Conservation (phyloP, 2,113 vertebrate genomes). For the Rhinoderma darwinii region DNA sequence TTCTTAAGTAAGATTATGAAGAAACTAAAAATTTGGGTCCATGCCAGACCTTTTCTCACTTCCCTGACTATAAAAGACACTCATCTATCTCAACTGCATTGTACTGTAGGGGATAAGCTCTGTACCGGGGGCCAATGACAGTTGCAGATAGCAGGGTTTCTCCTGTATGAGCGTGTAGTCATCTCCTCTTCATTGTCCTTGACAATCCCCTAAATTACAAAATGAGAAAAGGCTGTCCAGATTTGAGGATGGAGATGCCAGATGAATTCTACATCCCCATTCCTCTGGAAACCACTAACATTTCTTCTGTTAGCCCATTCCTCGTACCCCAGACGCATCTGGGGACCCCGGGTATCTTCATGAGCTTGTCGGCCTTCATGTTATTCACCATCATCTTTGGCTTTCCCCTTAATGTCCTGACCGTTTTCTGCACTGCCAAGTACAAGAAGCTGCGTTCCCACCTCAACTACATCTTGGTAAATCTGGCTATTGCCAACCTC, state of each 20-base stretch:
- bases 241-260: conserved; percentile 64
- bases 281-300: conserved; percentile 71
- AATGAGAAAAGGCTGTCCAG: conserved; percentile 67
- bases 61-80: conserved; percentile 44
- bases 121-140: neutral
- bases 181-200: neutral
- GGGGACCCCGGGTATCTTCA: conserved; percentile 68
- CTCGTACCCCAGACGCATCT: conserved; percentile 81
- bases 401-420: conserved; percentile 70
- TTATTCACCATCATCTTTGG: conserved; percentile 69
- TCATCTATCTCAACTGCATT: neutral
- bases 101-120: conserved; percentile 17
- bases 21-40: conserved; percentile 35
- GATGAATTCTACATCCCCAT: conserved; percentile 78
- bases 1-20: conserved; percentile 59
- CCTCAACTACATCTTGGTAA: conserved; percentile 83
- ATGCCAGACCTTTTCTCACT: conserved; percentile 40
- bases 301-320: conserved; percentile 73
- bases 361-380: conserved; percentile 74
- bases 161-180: conserved; percentile 3
- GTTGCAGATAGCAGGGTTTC: neutral
- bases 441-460: conserved; percentile 79
- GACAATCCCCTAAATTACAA: conserved; percentile 18
- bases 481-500: conserved; percentile 77
- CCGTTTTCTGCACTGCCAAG: conserved; percentile 71